Evolutionary conservation across 2,113 vertebrate species (phyloP), one percentile per base, ranked within the genome.

Genomic region (Hiodon tergisus): DNA sequence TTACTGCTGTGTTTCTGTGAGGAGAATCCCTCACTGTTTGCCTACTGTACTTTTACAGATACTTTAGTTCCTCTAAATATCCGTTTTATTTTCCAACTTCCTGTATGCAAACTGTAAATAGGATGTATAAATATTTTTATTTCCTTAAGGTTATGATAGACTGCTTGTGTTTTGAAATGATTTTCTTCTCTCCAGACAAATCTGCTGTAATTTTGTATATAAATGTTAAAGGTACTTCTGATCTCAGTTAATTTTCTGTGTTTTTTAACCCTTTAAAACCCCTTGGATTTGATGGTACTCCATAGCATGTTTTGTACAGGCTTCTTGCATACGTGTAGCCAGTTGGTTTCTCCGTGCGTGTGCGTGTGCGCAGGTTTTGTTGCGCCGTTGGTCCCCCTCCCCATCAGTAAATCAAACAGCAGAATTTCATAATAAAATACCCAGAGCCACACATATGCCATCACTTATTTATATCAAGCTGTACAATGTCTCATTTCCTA

Each of bases 61-160:
- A 47, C 17, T 51, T 61, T 10, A 50, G n/a, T 52, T 17, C 1
- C 31, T 51, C 13, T 6, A n/a, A n/a, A 48, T 72, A 10, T 6
- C 48, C 4, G 13, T 54, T 7, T 62, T 51, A 47, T 73, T 61
- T 17, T 53, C 10, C 61, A 47, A 10, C 31, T 66, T 48, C 63
- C 63, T 66, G 63, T 73, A 55, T 61, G 52, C 72, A 73, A 73
- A 54, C 59, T 73, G 72, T 73, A 73, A 73, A 73, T 73, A 73
- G 50, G 16, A 55, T 73, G 60, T 73, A 66, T 66, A 73, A 55
- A 46, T 66, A 54, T 51, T 73, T 46, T 58, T 13, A 13, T 72
- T 73, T 73, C 59, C 62, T 73, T n/a, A 59, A 50, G 65, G 16
- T 73, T 4, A 60, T 73, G 31, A 73, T 54, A 16, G 13, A 51